These are phyloP conservation scores for Scartelaos histophorus DNA, from an alignment of 2,113 vertebrate genomes.

Conservation along the genomic window DNA sequence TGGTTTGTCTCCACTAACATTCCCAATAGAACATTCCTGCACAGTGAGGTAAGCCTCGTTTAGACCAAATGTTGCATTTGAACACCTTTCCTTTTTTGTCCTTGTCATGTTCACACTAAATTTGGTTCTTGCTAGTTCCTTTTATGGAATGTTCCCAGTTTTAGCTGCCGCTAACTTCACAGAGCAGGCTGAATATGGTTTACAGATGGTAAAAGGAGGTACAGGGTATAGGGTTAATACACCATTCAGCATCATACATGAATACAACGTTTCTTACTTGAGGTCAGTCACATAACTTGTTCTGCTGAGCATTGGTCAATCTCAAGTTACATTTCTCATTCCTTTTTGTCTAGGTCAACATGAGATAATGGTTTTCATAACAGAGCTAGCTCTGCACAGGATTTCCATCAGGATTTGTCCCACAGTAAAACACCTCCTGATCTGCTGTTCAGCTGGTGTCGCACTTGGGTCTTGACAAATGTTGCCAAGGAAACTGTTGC, in stretches of 20 bases:
- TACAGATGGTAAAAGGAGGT: not conserved
- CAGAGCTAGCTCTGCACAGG: not conserved
- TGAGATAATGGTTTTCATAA: not conserved
- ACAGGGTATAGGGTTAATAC: not conserved
- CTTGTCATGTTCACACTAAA: not conserved
- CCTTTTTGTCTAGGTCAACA: not conserved
- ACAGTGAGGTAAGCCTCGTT: constrained; percentile 20
- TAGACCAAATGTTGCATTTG: not conserved
- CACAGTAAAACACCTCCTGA: constrained; percentile 33
- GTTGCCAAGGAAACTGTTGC: constrained; percentile 77
- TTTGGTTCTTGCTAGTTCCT: not conserved
- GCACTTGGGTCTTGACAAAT: constrained; percentile 58
- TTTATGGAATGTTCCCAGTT: not conserved
- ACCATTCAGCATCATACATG: not conserved
- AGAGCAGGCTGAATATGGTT: not conserved
- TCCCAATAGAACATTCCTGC: constrained; percentile 33
- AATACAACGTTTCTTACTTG: not conserved
- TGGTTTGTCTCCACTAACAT: constrained; percentile 3
- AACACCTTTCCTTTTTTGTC: constrained; percentile 8
- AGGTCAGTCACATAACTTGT: not conserved
- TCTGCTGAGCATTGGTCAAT: not conserved
- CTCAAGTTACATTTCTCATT: not conserved
- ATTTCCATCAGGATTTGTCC: constrained; percentile 14
- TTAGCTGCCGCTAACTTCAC: not conserved
- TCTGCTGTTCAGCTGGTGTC: constrained; percentile 62